A percentile compares a stretch with the other conserved stretches of the same genome.
Conservation (phyloP, 1,140 invertebrate genomes). For the Habropoda laboriosa region DNA sequence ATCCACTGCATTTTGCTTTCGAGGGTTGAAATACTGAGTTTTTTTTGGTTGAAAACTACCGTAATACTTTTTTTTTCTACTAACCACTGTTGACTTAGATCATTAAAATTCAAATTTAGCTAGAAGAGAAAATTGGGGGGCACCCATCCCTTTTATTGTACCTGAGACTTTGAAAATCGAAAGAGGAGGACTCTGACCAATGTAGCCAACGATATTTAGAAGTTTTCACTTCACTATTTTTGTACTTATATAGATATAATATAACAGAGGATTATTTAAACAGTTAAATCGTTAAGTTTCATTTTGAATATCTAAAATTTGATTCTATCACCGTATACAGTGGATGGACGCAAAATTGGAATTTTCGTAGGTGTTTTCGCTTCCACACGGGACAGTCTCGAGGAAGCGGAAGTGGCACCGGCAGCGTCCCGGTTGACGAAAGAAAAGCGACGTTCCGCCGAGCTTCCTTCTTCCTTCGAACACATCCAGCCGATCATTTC, state of each 20-base stretch:
- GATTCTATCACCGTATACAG: slow-evolving; percentile 23
- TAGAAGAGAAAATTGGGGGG: too few species aligned
- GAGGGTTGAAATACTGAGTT: not conserved
- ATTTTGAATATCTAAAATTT: too few species aligned
- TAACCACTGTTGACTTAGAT: too few species aligned
- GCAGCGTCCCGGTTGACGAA: slow-evolving; percentile 80
- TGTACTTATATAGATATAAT: too few species aligned
- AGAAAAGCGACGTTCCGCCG: slow-evolving; percentile 80
- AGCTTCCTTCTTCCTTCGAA: slow-evolving; percentile 66
- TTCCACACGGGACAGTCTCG: slow-evolving; percentile 63
- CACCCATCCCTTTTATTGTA: too few species aligned
- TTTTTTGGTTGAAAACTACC: too few species aligned
- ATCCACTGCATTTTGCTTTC: not conserved
- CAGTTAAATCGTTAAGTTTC: too few species aligned
- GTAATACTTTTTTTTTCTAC: too few species aligned
- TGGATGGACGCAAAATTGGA: not conserved
- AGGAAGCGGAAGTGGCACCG: slow-evolving; percentile 71
- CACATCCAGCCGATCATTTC: slow-evolving; percentile 32
- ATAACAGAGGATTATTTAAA: too few species aligned
- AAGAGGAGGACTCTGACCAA: not conserved
- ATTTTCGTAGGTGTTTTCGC: not conserved
- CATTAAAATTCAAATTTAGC: too few species aligned
- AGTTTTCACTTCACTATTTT: too few species aligned
- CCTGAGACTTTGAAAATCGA: not conserved
- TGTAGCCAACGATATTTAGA: too few species aligned